Evolutionary conservation across 2,888 invertebrate species (phyloP), one percentile per base, ranked within the genome.

Genomic region (Amphipoea oculea): DNA sequence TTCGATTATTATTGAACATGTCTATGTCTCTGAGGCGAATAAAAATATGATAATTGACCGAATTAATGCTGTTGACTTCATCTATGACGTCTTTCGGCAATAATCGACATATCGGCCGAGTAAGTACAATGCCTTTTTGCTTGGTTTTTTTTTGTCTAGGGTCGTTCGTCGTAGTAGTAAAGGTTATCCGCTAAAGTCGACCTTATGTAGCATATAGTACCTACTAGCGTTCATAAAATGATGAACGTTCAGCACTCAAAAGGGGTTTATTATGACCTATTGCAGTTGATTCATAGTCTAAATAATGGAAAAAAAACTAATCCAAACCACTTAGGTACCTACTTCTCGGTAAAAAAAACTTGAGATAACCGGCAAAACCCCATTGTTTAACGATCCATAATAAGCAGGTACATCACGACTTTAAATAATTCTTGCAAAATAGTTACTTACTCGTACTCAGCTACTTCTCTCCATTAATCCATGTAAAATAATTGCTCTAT

Each of bases 341-440:
- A 80, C 60, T 20, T 45, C 4, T n/a, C 36, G 17, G 42, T 54
- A 71, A n/a, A 84, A 71, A 65, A 65, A 60, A 69, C 69, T 62
- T 20, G 40, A 66, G 65, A 48, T 57, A 51, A 71, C 66, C 51
- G 83, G 86, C 42, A 84, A 86, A 82, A 82, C 83, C 86, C 83
- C 86, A 82, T 86, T 84, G 83, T 84, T 71, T 63, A 70, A 63
- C 69, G 48, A 66, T 72, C 51, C 29, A 85, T 65, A 45, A 77
- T 65, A 73, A 71, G 14, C 14, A 71, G 20, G 23, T 71, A 82
- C 76, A 83, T 83, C 86, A 86, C 83, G 83, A 79, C 51, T 75
- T 70, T 63, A 63, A 82, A 63, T 71, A 54, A 63, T 82, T 82
- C 48, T 57, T 66, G 48, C 20, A 69, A 63, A 69, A 54, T 66